Evolutionary conservation across 1,140 invertebrate genomes (phyloP).

Genomic region (Rhynchophorus ferrugineus): DNA sequence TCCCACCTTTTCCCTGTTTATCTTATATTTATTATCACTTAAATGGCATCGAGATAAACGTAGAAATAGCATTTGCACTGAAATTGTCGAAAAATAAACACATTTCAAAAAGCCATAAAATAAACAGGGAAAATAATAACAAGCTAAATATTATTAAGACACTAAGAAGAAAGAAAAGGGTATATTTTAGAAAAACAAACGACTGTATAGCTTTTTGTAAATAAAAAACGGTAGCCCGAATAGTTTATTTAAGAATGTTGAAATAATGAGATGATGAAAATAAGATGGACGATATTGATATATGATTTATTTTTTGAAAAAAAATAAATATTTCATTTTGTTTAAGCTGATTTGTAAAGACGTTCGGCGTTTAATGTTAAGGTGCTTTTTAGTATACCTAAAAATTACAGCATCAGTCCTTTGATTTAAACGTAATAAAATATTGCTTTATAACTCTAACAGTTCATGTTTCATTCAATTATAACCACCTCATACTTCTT

Average conservation of each 20-base stretch:
- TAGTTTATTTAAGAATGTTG: conserved; percentile 10
- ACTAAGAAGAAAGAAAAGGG: conserved; percentile 2
- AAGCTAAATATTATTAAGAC: neutral
- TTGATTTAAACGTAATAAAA: too few relatives aligned
- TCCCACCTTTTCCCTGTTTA: neutral
- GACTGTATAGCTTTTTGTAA: conserved; percentile 9
- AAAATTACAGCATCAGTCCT: too few relatives aligned
- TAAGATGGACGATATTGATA: neutral
- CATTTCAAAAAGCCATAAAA: too few relatives aligned
- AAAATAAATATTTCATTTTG: neutral
- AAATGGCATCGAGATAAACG: too few relatives aligned
- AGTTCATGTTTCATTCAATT: too few relatives aligned
- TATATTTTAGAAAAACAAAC: conserved; percentile 6
- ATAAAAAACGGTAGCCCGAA: conserved; percentile 9
- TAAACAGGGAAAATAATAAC: neutral
- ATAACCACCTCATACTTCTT: too few relatives aligned
- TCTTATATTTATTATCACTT: neutral
- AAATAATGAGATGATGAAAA: neutral
- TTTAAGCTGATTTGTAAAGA: neutral
- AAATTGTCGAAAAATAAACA: neutral
- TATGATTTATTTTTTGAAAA: neutral
- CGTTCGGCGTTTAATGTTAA: neutral
- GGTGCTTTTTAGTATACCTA: too few relatives aligned
- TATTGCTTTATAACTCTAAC: too few relatives aligned
- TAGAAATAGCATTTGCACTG: neutral